A percentile compares a stretch with the other conserved stretches of the same genome.
Evolutionary conservation across 2,888 invertebrate genomes (phyloP).

Genomic region (Euzetes globulus): DNA sequence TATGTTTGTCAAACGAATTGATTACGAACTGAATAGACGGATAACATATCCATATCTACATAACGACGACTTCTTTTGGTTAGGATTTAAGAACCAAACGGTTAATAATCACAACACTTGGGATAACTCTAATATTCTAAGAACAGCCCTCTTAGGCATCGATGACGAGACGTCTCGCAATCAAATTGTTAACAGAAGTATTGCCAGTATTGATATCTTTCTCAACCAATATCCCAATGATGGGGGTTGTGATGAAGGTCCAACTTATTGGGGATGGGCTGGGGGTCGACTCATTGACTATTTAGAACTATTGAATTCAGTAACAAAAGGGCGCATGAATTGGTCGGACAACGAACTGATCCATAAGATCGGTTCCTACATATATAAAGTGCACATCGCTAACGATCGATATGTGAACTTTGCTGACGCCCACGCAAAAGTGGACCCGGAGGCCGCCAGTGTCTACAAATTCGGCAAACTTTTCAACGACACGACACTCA

Average conservation of each 20-base stretch:
- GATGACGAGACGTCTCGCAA: background rate
- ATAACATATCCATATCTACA: conserved; percentile 16
- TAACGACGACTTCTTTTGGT: conserved; percentile 23
- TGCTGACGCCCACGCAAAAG: background rate
- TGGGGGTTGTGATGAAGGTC: conserved; percentile 32
- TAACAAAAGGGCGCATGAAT: background rate
- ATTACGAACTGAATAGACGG: conserved; percentile 21
- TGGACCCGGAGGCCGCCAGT: background rate
- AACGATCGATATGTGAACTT: conserved; percentile 22
- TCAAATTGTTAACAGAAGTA: conserved; percentile 20
- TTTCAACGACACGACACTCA: conserved; percentile 18
- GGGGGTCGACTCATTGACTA: conserved; percentile 25
- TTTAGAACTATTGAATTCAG: conserved; percentile 12
- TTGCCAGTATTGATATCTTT: conserved; percentile 4
- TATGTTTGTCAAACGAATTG: conserved; percentile 18
- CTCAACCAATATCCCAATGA: conserved; percentile 15
- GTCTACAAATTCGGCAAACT: conserved; percentile 22
- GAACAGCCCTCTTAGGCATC: conserved; percentile 9
- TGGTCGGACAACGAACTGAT: conserved; percentile 14
- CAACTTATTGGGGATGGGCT: conserved; percentile 25
- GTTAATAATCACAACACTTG: conserved; percentile 30
- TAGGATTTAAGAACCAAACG: conserved; percentile 6
- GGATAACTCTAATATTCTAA: conserved; percentile 17
- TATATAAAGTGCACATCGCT: conserved; percentile 27
- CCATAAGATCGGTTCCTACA: background rate